Percentiles rank a stretch among this genome's conserved stretches.
phyloP scores from a whole-genome alignment of 2,888 invertebrate genomes.

The Xestia c-nigrum region DNA sequence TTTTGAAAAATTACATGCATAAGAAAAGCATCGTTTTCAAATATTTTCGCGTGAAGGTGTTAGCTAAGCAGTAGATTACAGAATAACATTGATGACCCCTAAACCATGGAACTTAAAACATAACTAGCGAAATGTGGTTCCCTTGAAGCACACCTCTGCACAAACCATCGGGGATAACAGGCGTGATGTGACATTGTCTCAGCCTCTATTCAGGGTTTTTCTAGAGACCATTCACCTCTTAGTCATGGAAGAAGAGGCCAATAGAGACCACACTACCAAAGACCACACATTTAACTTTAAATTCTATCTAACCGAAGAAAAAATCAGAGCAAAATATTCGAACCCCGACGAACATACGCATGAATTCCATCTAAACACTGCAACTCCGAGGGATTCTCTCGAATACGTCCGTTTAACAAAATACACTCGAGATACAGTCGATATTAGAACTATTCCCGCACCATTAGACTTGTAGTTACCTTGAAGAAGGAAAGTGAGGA shows the following conservation, averaged over 20 bases:
- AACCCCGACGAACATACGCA: constrained; percentile 29
- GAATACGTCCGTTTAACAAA: constrained; percentile 63
- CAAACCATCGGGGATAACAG: neutral
- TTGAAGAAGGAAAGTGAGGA: constrained; percentile 41
- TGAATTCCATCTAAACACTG: constrained; percentile 59
- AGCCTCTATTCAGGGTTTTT: neutral
- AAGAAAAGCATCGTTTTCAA: neutral
- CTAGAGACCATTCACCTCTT: neutral
- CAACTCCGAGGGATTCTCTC: constrained; percentile 43
- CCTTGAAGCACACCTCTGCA: neutral
- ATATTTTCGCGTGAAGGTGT: neutral
- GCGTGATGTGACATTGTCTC: neutral
- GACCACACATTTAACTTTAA: constrained; percentile 35
- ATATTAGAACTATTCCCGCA: constrained; percentile 65
- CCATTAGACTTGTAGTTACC: constrained; percentile 59
- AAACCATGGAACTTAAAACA: neutral
- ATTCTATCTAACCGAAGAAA: constrained; percentile 15
- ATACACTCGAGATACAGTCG: constrained; percentile 61
- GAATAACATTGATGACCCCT: neutral
- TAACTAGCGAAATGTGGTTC: neutral
- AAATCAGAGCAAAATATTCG: constrained; percentile 45
- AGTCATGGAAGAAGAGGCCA: neutral
- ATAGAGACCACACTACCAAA: constrained; percentile 5
- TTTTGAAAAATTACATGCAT: neutral
- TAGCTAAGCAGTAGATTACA: neutral